Evolutionary conservation across 1,140 invertebrate species (phyloP).

Genomic region (Eciton burchellii): DNA sequence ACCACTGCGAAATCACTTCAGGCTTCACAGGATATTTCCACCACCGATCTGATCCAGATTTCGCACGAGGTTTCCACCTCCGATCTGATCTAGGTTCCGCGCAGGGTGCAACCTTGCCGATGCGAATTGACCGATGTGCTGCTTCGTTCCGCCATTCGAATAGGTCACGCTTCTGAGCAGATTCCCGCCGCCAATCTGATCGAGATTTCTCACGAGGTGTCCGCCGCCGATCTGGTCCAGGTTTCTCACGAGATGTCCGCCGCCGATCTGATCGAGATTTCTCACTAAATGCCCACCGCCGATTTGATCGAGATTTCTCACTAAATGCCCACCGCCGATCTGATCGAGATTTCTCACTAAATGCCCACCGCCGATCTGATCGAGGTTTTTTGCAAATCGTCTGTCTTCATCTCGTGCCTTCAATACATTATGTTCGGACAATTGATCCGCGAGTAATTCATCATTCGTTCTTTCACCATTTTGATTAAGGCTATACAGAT

Average conservation of each 20-base stretch:
- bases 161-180: constrained; percentile 78
- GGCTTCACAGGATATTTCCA: constrained; percentile 81
- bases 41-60: constrained; percentile 79
- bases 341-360: constrained; percentile 32
- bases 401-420: constrained; percentile 77
- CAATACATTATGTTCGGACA: not conserved
- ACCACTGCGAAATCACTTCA: not conserved
- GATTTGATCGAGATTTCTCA: constrained; percentile 73
- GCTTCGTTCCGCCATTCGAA: constrained; percentile 71
- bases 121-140: constrained; percentile 72
- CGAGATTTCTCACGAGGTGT: constrained; percentile 61
- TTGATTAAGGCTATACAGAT: not conserved
- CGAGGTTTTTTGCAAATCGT: constrained; percentile 83
- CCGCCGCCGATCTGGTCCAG: constrained; percentile 74
- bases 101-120: constrained; percentile 83
- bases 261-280: constrained; percentile 60
- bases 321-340: constrained; percentile 18
- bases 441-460: not conserved
- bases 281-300: constrained; percentile 85
- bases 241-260: constrained; percentile 47
- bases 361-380: constrained; percentile 84
- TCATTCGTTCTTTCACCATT: not conserved
- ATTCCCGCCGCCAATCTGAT: constrained; percentile 83
- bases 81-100: constrained; percentile 76
- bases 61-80: constrained; percentile 81